Evolutionary conservation across 2,113 vertebrate species (phyloP).

Genomic region (Xenopus tropicalis): UCB_Xtro_10.0 CM004451.2:26403501-26404000

Average conservation of each 20-base stretch:
- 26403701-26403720: conserved; percentile 54
- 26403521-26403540: no score
- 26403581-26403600: no score
- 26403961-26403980: no score
- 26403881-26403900: conserved; percentile 42
- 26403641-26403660: conserved; percentile 13
- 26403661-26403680: conserved; percentile 17
- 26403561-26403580: no score
- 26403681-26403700: conserved; percentile 48
- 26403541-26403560: no score
- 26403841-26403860: conserved; percentile 51
- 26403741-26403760: conserved; percentile 45
- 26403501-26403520: no score
- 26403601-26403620: neutral
- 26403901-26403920: conserved; percentile 15
- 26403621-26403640: conserved; percentile 9
- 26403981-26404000: neutral
- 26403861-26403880: conserved; percentile 33
- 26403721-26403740: conserved; percentile 64
- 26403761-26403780: conserved; percentile 44
- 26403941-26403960: neutral
- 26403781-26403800: conserved; percentile 44
- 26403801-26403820: conserved; percentile 41
- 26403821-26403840: conserved; percentile 50
- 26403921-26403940: neutral